Evolutionary conservation across 2,113 vertebrate species (phyloP).

Genomic region (Lophochroa leadbeateri): DNA sequence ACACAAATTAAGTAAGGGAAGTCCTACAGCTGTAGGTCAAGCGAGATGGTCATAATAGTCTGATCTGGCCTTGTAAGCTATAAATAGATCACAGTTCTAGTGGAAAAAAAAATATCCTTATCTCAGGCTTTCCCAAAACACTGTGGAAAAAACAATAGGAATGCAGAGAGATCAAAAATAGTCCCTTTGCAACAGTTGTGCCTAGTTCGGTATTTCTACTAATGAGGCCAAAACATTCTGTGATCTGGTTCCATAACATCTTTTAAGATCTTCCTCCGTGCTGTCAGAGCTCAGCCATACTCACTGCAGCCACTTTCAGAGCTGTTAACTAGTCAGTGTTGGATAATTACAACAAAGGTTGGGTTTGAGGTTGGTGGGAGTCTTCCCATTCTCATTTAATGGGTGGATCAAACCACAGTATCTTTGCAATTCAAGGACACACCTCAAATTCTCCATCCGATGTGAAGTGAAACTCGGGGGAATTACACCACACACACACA

Average conservation of each 20-base stretch:
- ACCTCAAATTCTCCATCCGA: not conserved
- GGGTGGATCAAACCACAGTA: not conserved
- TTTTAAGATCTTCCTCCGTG: not conserved
- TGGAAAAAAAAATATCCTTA: not conserved
- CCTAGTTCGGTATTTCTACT: not conserved
- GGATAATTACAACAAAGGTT: not conserved
- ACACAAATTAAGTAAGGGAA: not conserved
- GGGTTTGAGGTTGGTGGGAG: not conserved
- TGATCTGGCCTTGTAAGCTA: conserved; percentile 2
- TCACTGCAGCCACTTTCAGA: not conserved
- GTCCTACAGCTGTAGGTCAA: not conserved
- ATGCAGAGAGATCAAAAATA: not conserved
- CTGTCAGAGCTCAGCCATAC: not conserved
- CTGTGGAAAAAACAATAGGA: not conserved
- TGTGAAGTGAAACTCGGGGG: not conserved
- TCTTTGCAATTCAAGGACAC: not conserved
- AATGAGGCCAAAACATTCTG: not conserved
- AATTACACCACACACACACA: not conserved
- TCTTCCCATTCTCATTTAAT: not conserved
- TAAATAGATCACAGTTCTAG: not conserved
- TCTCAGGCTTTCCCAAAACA: conserved; percentile 8
- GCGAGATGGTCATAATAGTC: not conserved
- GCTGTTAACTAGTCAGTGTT: not conserved
- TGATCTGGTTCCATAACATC: not conserved
- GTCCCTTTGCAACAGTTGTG: not conserved